phyloP scores from a whole-genome alignment of 2,113 vertebrate species.

The Engraulis encrasicolus region DNA sequence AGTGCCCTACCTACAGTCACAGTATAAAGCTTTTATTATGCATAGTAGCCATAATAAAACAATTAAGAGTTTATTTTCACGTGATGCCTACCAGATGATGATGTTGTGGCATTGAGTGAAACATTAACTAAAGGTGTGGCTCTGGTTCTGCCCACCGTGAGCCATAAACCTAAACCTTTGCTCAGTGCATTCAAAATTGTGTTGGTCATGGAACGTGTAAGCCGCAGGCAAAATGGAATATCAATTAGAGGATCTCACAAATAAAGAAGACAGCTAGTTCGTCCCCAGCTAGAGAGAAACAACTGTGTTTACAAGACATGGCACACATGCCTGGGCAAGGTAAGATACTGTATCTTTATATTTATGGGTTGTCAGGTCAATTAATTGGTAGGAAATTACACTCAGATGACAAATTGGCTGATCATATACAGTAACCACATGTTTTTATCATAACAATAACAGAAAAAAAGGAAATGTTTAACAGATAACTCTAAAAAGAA shows the following conservation, averaged over 20 bases:
- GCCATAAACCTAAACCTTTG: not conserved
- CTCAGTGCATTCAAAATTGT: too few relatives aligned
- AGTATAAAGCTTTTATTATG: too few relatives aligned
- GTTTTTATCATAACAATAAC: not conserved
- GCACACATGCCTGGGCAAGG: not conserved
- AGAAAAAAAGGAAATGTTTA: not conserved
- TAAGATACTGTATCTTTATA: not conserved
- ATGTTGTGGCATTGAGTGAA: not conserved
- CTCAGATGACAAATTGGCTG: not conserved
- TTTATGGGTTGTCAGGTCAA: not conserved
- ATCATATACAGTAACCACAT: too few relatives aligned
- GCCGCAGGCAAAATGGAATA: too few relatives aligned
- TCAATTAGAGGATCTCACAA: too few relatives aligned
- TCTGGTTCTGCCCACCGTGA: not conserved
- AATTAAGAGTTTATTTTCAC: too few relatives aligned
- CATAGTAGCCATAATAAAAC: too few relatives aligned
- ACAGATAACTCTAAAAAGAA: not conserved
- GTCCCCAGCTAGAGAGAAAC: not conserved
- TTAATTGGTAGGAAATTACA: not conserved
- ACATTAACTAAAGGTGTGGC: not conserved
- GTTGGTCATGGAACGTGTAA: too few relatives aligned
- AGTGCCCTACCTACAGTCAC: too few relatives aligned
- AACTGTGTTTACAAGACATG: not conserved
- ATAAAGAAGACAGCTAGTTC: too few relatives aligned
- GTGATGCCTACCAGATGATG: too few relatives aligned